These are phyloP conservation scores for Hyperoplus immaculatus DNA, from an alignment of 2,797 vertebrate species.

Conservation along the genomic window DNA sequence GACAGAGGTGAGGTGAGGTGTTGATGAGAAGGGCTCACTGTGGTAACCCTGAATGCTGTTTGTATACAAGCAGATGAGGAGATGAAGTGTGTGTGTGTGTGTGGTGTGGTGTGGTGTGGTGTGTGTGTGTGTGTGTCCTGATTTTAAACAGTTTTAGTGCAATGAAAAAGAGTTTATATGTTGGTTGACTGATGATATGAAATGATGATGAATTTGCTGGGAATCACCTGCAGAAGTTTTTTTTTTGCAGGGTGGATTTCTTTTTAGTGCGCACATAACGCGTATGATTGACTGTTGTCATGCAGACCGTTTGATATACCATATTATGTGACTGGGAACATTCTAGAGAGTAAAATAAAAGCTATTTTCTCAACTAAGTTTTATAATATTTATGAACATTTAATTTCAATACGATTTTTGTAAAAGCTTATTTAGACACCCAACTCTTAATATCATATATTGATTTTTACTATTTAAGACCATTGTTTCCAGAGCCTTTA, in stretches of 20 bases:
- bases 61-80: slow-evolving; percentile 25
- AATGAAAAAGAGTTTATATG: background rate
- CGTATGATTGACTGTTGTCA: too few relatives aligned
- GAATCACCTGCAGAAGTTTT: background rate
- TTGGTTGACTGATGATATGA: background rate
- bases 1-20: slow-evolving; percentile 40
- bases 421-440: too few relatives aligned
- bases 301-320: too few relatives aligned
- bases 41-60: slow-evolving; percentile 26
- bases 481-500: background rate
- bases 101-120: background rate
- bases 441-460: too few relatives aligned
- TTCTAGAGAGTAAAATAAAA: too few relatives aligned
- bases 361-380: too few relatives aligned
- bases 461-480: too few relatives aligned
- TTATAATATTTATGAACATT: too few relatives aligned
- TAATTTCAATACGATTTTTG: too few relatives aligned
- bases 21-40: slow-evolving; percentile 49
- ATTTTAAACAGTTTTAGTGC: background rate
- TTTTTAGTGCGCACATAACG: too few relatives aligned
- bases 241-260: background rate
- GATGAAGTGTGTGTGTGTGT: slow-evolving; percentile 22
- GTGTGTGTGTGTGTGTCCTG: background rate
- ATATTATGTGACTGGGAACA: too few relatives aligned
- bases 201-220: background rate